Evolutionary conservation across 2,797 vertebrate genomes (phyloP).

Genomic region (Leucoraja ocellata): DNA sequence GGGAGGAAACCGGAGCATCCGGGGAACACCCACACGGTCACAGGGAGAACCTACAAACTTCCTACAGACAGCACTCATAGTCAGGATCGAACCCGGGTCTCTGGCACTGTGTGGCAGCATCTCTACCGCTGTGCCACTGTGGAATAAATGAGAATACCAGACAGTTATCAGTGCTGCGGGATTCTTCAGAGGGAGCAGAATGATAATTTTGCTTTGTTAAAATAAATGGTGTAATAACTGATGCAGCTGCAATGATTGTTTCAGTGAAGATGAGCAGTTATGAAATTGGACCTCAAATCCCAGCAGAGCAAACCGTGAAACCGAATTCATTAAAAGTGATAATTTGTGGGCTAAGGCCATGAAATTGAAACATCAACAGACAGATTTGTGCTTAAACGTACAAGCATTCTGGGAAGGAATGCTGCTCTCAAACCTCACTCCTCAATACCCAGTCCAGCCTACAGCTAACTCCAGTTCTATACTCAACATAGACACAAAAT

Average conservation of each 20-base stretch:
- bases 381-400: no score
- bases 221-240: background rate
- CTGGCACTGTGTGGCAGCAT: no score
- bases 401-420: background rate
- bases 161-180: background rate
- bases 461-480: background rate
- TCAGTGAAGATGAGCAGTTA: no score
- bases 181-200: background rate
- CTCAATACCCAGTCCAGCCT: background rate
- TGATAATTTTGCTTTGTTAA: background rate
- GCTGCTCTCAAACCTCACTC: no score
- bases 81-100: no score
- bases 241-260: background rate
- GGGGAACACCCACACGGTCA: no score
- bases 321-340: background rate
- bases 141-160: background rate
- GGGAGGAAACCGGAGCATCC: no score
- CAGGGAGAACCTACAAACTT: no score
- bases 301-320: background rate
- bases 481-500: no score
- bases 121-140: no score
- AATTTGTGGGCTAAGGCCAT: background rate
- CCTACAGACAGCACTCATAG: no score
- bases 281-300: background rate
- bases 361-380: background rate